Evolutionary conservation across 2,888 invertebrate species (phyloP), one percentile per base, ranked within the genome.

Genomic region (Yponomeuta sedellus): DNA sequence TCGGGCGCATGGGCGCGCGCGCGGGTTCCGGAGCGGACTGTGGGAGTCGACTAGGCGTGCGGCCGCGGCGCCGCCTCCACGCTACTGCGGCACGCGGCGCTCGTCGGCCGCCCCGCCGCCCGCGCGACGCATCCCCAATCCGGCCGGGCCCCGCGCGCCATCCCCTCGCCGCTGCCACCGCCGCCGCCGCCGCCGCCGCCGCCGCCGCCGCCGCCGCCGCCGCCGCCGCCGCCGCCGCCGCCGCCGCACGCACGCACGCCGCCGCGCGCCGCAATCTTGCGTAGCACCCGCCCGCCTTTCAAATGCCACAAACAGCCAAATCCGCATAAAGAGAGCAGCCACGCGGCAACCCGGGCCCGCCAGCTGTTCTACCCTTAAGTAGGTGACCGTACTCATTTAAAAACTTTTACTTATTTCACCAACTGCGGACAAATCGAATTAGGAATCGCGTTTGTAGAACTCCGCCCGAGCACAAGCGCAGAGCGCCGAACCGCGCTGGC

Each of bases 11-110:
- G 68, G 67, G 67, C 68, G 67, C 67, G 67, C 65, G 67, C 62
- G 64, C 66, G 61, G 65, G 52, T 56, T 57, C 58, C 66, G 63
- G 10, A 34, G 64, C 64, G 64, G 61, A 16, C 20, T 52, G 58
- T 67, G 67, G 66, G 64, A 71, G 75, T 74, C 72, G 73, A 78
- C 68, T 56, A 78, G 79, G 76, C 85, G 83, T 82, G 87, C 86
- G 85, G 85, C 81, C 85, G 83, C 85, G 84, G 78, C 85, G 86
- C 86, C 84, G 85, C 86, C 85, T 86, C 83, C 87, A 85, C 89
- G 85, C 83, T 89, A 90, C 88, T 89, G 88, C 89, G 88, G 88
- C 83, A 87, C 88, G 88, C 87, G 86, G 81, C 79, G 63, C 81
- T 78, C 77, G 73, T 76, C 74, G 73, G 75, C 75, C 34, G 3